Conservation (phyloP, 1,140 invertebrate species). For the Pseudachorutes palmiensis region DNA sequence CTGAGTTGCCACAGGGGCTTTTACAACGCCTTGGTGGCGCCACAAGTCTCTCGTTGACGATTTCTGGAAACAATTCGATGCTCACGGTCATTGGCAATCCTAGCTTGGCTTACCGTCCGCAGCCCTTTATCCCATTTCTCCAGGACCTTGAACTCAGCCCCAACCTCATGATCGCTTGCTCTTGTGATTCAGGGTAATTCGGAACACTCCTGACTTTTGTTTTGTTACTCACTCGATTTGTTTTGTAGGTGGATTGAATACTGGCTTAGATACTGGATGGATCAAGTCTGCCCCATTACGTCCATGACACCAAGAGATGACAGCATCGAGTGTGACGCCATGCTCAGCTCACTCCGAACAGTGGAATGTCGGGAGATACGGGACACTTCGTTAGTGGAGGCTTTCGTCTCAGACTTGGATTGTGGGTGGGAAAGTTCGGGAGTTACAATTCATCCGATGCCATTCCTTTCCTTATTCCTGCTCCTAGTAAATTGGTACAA, state of each 20-base stretch:
- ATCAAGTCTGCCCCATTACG: constrained; percentile 6
- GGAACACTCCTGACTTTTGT: background rate
- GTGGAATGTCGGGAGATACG: constrained; percentile 16
- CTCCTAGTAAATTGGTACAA: too few relatives aligned
- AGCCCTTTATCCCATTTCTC: constrained; percentile 18
- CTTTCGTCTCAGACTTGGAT: constrained; percentile 23
- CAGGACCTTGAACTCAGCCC: constrained; percentile 1
- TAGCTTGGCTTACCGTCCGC: constrained; percentile 16
- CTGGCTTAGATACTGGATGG: constrained; percentile 26
- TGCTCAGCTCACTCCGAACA: constrained; percentile 13
- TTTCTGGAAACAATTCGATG: constrained; percentile 22
- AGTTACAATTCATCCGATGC: background rate
- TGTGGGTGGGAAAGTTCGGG: constrained; percentile 21
- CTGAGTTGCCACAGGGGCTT: constrained; percentile 11
- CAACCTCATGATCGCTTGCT: constrained; percentile 12
- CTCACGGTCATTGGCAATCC: constrained; percentile 22
- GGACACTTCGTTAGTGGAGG: constrained; percentile 13
- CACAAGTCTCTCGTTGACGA: constrained; percentile 11
- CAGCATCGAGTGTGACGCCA: constrained; percentile 2
- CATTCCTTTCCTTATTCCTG: constrained; percentile 3
- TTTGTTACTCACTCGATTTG: too few relatives aligned
- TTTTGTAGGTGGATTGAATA: constrained; percentile 26
- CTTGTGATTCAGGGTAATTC: constrained; percentile 25
- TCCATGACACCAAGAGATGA: constrained; percentile 15
- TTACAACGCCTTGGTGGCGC: constrained; percentile 16